Evolutionary conservation across 2,888 invertebrate species (phyloP), one percentile per base, ranked within the genome.

Genomic region (Cyrtodaria siliqua): DNA sequence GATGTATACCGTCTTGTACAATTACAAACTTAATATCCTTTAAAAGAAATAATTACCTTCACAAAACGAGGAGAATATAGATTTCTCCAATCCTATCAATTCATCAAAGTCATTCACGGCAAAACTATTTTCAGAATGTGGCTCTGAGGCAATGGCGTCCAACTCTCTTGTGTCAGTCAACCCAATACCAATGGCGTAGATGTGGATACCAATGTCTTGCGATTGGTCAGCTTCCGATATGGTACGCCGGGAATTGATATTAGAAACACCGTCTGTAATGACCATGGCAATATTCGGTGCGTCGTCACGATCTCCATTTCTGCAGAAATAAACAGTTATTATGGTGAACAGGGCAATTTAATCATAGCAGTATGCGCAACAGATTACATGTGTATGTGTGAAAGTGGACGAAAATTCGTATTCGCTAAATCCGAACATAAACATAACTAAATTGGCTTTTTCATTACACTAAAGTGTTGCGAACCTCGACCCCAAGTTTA

Each of bases 191-290:
- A 90, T 81, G 23, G 88, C 85, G 62, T 83, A 89, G 9, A 90
- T 85, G 50, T 87, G 86, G 44, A 90, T 89, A 12, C 87, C 89
- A 8, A 85, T 79, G 6, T 82, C 77, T 50, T 87, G 77, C 4
- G 90, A 82, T 27, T 62, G 33, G 40, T 80, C 82, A 0, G 91
- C 91, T 53, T 89, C 86, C 2, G 87, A 84, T 20, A 89, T 69
- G 0, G 90, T 90, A 27, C 76, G 57, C 42, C 85, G 66, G 4
- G 84, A 66, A 68, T 90, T 89, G 64, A 92, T 89, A 67, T 91
- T 91, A 12, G 91, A 91, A 8, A 91, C 86, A 70, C 91, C 91
- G 64, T 92, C 91, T 24, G 91, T 89, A 42, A 92, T 77, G 27
- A 91, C 82, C 42, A 92, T 85, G 20, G 85, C 85, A 49, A 90